Evolutionary conservation across 2,888 invertebrate genomes (phyloP), one percentile per base, ranked within the genome.

Genomic region (Athalia rosae): DNA sequence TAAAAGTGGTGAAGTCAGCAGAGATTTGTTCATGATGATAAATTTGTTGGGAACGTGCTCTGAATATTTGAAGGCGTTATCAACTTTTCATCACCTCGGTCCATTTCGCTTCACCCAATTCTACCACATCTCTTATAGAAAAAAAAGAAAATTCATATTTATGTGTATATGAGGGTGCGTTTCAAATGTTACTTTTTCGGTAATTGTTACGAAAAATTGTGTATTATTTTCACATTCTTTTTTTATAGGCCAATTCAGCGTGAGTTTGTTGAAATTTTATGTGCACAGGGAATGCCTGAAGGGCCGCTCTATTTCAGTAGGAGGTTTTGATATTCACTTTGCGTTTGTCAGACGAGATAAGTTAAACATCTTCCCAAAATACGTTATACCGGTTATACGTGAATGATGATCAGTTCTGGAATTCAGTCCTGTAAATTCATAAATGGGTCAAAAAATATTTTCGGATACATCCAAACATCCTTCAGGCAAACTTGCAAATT

Each of bases 381-480:
- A 67, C 28, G n/a, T 4, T 15, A 1, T 61, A n/a, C 13, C 6
- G 45, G 63, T 45, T 11, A 63, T 41, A 11, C 13, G 47, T n/a
- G 45, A 41, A 13, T 69, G 56, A 13, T 7, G 48, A 28, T 28
- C 28, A 28, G 28, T 56, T 56, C 43, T 11, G 43, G 53, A 41
- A 69, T 63, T 61, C 56, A 74, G 58, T 48, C 62, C 11, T 47
- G 59, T 73, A 73, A 73, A 73, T 59, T 28, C 45, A 41, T 50
- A 74, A 61, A 62, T 74, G 50, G 74, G 74, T 61, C 74, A 43
- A 74, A 61, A 74, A 74, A 62, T 13, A 74, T 50, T 15, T 8
- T 47, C 47, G 45, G 74, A 62, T 62, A 13, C 41, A 28, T 63
- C 47, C 62, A 74, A 74, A 74, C 74, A 74, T 61, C 61, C 48